A percentile compares a stretch with the other conserved stretches of the same genome.
These are phyloP conservation scores for Poecilia picta DNA, from an alignment of 2,797 vertebrate species.

Conservation along the genomic window DNA sequence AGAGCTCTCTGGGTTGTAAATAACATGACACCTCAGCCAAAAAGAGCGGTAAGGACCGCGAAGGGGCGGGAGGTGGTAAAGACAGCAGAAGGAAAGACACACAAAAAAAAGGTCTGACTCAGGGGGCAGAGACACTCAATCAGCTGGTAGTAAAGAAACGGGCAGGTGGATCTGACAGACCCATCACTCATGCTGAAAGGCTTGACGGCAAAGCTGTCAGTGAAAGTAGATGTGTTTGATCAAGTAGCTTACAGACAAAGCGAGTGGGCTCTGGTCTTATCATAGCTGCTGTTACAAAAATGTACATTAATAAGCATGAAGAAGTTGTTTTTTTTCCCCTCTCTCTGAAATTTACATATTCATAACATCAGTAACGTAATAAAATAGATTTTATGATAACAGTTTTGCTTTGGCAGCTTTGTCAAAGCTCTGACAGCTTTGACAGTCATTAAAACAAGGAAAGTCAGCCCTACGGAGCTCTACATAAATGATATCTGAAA, in stretches of 20 bases:
- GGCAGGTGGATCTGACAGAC: slow-evolving; percentile 70
- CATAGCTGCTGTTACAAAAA: slow-evolving; percentile 12
- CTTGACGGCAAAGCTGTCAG: slow-evolving; percentile 48
- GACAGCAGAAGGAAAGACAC: slow-evolving; percentile 43
- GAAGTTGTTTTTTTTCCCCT: no score
- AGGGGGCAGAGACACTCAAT: slow-evolving; percentile 47
- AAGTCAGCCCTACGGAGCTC: neutral
- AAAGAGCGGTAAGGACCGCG: slow-evolving; percentile 42
- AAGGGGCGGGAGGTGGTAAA: slow-evolving; percentile 56
- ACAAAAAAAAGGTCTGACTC: slow-evolving; percentile 57
- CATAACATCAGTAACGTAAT: neutral
- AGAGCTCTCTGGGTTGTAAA: slow-evolving; percentile 71
- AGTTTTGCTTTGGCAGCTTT: neutral
- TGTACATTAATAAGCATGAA: neutral
- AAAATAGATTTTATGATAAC: neutral
- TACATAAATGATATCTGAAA: neutral
- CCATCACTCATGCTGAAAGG: slow-evolving; percentile 43
- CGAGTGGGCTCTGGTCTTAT: slow-evolving; percentile 25
- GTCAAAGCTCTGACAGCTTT: neutral
- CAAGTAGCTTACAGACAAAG: slow-evolving; percentile 43
- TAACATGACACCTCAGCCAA: slow-evolving; percentile 58
- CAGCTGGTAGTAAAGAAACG: slow-evolving; percentile 40
- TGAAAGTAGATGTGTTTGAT: slow-evolving; percentile 58
- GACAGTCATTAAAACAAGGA: neutral
- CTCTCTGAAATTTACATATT: neutral